Conservation (phyloP, 2,888 invertebrate species). For the Dromius quadrimaculatus region DNA sequence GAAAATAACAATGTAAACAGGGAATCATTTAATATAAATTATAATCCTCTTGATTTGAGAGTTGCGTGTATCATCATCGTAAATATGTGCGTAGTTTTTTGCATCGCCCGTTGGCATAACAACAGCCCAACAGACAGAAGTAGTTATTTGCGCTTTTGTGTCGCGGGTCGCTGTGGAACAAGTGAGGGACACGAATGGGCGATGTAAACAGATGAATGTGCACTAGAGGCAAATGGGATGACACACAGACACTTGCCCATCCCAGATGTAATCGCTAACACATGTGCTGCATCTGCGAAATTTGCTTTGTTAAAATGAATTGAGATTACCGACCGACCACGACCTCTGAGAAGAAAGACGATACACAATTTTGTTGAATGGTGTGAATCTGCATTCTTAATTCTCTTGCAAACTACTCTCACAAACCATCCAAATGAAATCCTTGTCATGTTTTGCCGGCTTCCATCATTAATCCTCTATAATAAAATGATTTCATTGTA, state of each 20-base stretch:
- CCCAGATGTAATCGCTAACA: conserved; percentile 23
- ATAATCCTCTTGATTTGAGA: no score
- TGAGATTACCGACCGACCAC: no score
- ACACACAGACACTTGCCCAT: conserved; percentile 19
- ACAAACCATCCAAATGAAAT: background rate
- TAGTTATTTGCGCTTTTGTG: conserved; percentile 31
- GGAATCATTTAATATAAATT: no score
- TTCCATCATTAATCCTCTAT: conserved; percentile 46
- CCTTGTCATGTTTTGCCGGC: no score
- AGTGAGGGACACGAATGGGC: conserved; percentile 25
- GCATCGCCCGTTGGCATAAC: conserved; percentile 12
- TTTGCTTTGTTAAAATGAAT: conserved; percentile 12
- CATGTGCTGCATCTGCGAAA: conserved; percentile 22
- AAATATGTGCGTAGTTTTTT: no score
- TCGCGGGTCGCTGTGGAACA: conserved; percentile 17
- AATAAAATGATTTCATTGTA: conserved; percentile 44
- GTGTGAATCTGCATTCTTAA: no score
- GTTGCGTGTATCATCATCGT: no score
- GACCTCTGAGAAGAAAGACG: no score
- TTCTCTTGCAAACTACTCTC: background rate
- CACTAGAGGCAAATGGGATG: conserved; percentile 27
- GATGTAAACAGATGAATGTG: conserved; percentile 32
- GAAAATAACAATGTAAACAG: no score
- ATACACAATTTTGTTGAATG: no score
- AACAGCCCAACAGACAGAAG: conserved; percentile 25